Evolutionary conservation across 2,888 invertebrate species (phyloP).

Genomic region (Athalia circularis): DNA sequence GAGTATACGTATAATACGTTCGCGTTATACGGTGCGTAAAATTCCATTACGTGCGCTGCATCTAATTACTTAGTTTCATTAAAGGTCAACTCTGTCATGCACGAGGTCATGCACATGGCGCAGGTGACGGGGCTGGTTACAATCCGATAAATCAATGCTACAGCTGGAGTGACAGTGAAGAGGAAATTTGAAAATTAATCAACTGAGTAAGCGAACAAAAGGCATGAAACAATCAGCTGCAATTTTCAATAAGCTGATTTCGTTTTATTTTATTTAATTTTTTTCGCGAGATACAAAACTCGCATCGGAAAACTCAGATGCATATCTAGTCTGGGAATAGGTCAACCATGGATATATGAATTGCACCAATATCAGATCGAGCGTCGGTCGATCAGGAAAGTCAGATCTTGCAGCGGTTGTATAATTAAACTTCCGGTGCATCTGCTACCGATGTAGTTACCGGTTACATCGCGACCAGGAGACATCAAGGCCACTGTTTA

Average conservation of each 20-base stretch:
- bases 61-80: constrained; percentile 32
- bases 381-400: background rate
- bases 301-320: background rate
- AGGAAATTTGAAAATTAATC: constrained; percentile 26
- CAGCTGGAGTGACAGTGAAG: background rate
- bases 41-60: constrained; percentile 36
- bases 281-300: too few species aligned
- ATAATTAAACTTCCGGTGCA: constrained; percentile 39
- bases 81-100: constrained; percentile 2
- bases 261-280: too few species aligned
- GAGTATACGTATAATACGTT: background rate
- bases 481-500: constrained; percentile 5
- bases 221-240: too few species aligned
- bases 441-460: constrained; percentile 20
- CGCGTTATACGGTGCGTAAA: constrained; percentile 8
- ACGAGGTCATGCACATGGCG: background rate
- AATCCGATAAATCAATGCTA: constrained; percentile 35
- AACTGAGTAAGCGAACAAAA: background rate
- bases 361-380: background rate
- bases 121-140: background rate
- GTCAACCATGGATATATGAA: background rate
- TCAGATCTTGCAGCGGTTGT: constrained; percentile 1
- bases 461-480: background rate
- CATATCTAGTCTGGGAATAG: background rate
- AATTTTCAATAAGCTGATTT: too few species aligned